Conservation (phyloP, 1,140 invertebrate genomes). For the Pachyrhynchus sulphureomaculatus region DNA sequence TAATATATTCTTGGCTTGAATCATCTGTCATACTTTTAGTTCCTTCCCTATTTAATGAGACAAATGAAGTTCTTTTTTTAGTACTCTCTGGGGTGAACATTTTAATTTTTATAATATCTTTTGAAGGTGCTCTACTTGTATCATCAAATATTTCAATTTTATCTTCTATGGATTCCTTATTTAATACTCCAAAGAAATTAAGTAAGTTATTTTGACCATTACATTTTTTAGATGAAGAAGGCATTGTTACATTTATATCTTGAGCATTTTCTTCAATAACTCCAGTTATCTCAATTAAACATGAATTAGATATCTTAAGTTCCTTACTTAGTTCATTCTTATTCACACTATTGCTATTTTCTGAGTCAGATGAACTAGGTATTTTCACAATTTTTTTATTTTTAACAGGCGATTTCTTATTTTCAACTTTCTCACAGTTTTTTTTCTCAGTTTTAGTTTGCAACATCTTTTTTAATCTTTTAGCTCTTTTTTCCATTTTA, state of each 20-base stretch:
- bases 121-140: background rate
- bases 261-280: conserved; percentile 14
- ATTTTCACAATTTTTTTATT: conserved; percentile 8
- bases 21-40: background rate
- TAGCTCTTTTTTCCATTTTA: conserved; percentile 58
- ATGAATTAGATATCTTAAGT: background rate
- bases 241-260: background rate
- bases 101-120: conserved; percentile 31
- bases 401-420: background rate
- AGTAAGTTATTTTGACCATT: conserved; percentile 11
- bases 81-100: conserved; percentile 21
- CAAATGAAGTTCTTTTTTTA: background rate
- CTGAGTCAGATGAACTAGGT: conserved; percentile 16
- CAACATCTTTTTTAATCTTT: conserved; percentile 53
- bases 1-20: background rate
- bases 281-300: background rate
- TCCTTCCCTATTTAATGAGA: no score
- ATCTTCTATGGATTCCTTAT: conserved; percentile 14
- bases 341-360: conserved; percentile 18
- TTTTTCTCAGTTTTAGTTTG: conserved; percentile 15
- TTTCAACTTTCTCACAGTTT: background rate
- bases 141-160: conserved; percentile 9
- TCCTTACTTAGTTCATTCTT: background rate
- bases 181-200: conserved; percentile 19
- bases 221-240: conserved; percentile 2